Evolutionary conservation across 2,888 invertebrate genomes (phyloP).

Genomic region (Schizaphis graminum): DNA sequence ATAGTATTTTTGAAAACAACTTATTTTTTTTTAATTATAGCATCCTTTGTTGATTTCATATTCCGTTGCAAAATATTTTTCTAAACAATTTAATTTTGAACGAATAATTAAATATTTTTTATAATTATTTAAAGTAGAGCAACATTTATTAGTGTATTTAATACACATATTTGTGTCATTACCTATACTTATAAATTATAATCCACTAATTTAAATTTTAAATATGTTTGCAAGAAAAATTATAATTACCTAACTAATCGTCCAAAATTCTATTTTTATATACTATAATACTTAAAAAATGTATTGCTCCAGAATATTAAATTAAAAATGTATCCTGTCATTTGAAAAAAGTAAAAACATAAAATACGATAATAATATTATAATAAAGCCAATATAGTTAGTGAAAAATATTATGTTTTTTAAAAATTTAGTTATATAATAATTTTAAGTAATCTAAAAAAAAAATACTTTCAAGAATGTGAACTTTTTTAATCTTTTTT

Average conservation of each 20-base stretch:
- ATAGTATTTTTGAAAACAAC: neutral
- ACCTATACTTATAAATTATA: no score
- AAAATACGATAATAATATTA: neutral
- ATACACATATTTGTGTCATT: no score
- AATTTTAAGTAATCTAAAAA: neutral
- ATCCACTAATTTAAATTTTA: no score
- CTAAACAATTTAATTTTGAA: neutral
- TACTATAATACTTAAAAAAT: no score
- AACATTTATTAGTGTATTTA: no score
- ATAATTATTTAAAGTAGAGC: no score
- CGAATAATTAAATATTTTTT: no score
- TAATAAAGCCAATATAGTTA: no score
- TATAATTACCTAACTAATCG: neutral
- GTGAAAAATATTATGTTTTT: neutral
- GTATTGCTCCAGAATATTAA: neutral
- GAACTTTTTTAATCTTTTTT: neutral
- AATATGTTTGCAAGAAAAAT: no score
- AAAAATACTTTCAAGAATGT: neutral
- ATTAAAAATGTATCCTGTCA: neutral
- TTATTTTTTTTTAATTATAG: neutral
- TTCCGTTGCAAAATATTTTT: neutral
- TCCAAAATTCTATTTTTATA: no score
- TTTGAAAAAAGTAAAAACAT: neutral
- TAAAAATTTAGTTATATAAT: neutral
- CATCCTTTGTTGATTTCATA: neutral